Conservation (phyloP, 2,888 invertebrate genomes). For the Leistus spinibarbis region DNA sequence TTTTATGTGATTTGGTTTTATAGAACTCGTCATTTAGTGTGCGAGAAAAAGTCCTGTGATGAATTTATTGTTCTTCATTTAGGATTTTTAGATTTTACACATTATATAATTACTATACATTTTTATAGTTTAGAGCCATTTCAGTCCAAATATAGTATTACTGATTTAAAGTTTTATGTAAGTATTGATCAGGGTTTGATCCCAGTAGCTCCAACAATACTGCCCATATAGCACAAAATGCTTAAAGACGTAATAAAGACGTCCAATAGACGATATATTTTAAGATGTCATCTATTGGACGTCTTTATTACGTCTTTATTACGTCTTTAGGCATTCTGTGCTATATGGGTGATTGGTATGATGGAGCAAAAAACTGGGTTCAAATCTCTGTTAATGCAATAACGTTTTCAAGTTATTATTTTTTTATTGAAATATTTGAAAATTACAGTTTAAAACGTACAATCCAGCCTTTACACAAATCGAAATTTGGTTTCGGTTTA, state of each 20-base stretch:
- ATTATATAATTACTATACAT: conserved; percentile 82
- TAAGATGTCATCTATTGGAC: too few relatives aligned
- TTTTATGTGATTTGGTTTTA: conserved; percentile 43
- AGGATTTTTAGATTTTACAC: conserved; percentile 85
- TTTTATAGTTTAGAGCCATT: conserved; percentile 86
- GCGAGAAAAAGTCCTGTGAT: conserved; percentile 81
- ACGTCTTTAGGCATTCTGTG: too few relatives aligned
- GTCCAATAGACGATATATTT: too few relatives aligned
- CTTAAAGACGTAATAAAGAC: too few relatives aligned
- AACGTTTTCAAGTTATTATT: too few relatives aligned
- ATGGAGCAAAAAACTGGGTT: too few relatives aligned
- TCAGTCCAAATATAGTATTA: conserved; percentile 82
- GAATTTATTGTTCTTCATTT: conserved; percentile 89
- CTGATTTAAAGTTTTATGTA: conserved; percentile 84
- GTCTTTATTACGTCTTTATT: too few relatives aligned
- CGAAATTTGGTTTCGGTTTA: conserved; percentile 96
- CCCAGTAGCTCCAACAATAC: too few relatives aligned
- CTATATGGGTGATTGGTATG: too few relatives aligned
- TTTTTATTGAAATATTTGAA: too few relatives aligned
- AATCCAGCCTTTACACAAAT: conserved; percentile 96
- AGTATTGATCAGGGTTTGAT: conserved; percentile 61
- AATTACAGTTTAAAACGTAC: conserved; percentile 89
- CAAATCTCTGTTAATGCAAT: too few relatives aligned
- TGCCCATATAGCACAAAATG: too few relatives aligned
- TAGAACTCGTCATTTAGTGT: conserved; percentile 82